These are phyloP conservation scores for Sipha flava DNA, from an alignment of 1,140 invertebrate species.

Conservation along the genomic window DNA sequence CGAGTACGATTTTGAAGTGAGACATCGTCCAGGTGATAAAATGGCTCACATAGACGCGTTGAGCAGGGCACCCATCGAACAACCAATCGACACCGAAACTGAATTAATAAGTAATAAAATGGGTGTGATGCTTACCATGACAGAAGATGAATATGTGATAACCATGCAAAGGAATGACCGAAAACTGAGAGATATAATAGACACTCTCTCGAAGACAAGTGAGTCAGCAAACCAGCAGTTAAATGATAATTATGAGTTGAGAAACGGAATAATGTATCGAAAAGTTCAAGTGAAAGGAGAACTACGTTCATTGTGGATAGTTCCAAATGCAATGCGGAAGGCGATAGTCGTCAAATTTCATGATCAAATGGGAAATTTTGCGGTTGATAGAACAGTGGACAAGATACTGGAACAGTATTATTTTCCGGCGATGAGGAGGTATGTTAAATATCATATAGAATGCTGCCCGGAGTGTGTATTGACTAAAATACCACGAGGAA, in stretches of 20 bases:
- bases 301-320: neutral
- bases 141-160: too few relatives aligned
- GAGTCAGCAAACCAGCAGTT: too few relatives aligned
- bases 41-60: conserved; percentile 44
- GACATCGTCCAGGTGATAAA: conserved; percentile 37
- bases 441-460: neutral
- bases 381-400: neutral
- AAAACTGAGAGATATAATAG: too few relatives aligned
- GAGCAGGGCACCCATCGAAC: neutral
- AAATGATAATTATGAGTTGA: too few relatives aligned
- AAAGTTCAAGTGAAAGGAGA: neutral
- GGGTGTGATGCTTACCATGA: too few relatives aligned
- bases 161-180: too few relatives aligned
- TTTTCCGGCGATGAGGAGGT: neutral
- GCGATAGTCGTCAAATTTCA: neutral
- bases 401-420: neutral
- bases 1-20: conserved; percentile 38
- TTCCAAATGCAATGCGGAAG: neutral
- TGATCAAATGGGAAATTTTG: neutral
- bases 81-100: neutral
- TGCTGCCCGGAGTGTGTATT: neutral
- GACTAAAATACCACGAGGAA: neutral
- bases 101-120: neutral
- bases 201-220: too few relatives aligned
- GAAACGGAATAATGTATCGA: neutral